A percentile compares a stretch with the other conserved stretches of the same genome.
Evolutionary conservation across 1,140 invertebrate genomes (phyloP).

Genomic region (Camponotus vicinus): DNA sequence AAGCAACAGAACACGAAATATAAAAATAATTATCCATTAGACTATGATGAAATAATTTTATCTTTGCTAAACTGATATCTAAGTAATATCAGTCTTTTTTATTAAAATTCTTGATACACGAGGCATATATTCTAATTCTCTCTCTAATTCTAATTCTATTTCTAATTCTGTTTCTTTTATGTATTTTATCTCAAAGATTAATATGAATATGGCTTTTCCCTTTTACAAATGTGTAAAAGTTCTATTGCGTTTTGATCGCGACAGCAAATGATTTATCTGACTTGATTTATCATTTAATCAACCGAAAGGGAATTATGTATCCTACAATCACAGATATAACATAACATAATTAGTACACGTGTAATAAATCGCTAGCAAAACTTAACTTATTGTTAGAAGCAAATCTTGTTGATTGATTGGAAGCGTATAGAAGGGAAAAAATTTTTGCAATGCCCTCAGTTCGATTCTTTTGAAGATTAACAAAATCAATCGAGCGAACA

Average conservation of each 20-base stretch:
- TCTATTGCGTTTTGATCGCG: neutral
- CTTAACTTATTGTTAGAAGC: conserved; percentile 9
- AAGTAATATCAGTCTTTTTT: neutral
- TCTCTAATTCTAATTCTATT: too few species aligned
- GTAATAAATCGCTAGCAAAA: neutral
- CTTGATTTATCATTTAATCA: conserved; percentile 21
- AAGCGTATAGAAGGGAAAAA: conserved; percentile 32
- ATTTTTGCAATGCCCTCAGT: neutral
- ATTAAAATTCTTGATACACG: neutral
- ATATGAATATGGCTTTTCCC: neutral
- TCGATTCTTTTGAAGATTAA: neutral
- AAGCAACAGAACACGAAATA: neutral
- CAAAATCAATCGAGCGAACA: neutral
- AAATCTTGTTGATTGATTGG: neutral
- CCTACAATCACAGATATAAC: neutral
- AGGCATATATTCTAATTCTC: too few species aligned
- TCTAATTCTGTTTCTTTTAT: neutral
- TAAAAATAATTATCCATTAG: conserved; percentile 6
- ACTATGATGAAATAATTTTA: neutral
- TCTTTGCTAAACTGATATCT: neutral
- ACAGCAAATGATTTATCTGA: neutral
- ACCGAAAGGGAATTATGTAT: conserved; percentile 3
- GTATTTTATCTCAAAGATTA: neutral
- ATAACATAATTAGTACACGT: neutral
- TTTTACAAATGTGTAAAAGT: neutral